Conservation (phyloP, 2,888 invertebrate species). For the Cheilosia pagana region DNA sequence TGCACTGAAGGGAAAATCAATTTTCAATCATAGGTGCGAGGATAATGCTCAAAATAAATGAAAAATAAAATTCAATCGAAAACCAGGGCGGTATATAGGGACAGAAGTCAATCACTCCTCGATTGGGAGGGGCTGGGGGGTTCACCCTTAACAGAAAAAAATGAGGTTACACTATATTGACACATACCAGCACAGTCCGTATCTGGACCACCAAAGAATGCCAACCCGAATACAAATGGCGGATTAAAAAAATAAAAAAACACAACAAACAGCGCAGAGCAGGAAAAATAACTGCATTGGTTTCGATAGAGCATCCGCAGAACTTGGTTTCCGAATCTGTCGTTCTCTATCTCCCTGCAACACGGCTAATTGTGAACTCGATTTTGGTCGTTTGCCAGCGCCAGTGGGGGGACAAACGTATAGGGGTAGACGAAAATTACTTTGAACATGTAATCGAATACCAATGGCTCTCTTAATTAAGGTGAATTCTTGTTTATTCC, state of each 20-base stretch:
- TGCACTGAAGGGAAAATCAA: constrained; percentile 38
- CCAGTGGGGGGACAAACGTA: neutral
- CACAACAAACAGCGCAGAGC: constrained; percentile 24
- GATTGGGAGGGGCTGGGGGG: constrained; percentile 15
- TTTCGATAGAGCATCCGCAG: constrained; percentile 47
- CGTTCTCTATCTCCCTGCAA: neutral
- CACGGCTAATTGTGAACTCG: constrained; percentile 56
- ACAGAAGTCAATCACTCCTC: constrained; percentile 39
- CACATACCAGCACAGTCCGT: neutral
- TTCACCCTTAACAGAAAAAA: constrained; percentile 8
- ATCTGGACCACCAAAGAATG: constrained; percentile 61
- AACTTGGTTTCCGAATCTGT: neutral
- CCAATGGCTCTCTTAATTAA: constrained; percentile 38
- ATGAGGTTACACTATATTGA: constrained; percentile 42
- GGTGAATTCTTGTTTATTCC: constrained; percentile 38
- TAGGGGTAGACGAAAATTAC: constrained; percentile 22
- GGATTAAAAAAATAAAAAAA: constrained; percentile 30
- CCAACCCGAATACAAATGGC: constrained; percentile 59
- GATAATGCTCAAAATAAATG: constrained; percentile 28
- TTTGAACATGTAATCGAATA: constrained; percentile 55
- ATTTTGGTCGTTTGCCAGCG: constrained; percentile 54
- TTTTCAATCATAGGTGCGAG: constrained; percentile 29
- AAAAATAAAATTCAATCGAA: neutral
- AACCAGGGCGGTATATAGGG: neutral
- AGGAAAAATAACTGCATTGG: constrained; percentile 17